A percentile compares a stretch with the other conserved stretches of the same genome.
These are phyloP conservation scores for Hemitrygon akajei DNA, from an alignment of 2,797 vertebrate species.

Conservation along the genomic window DNA sequence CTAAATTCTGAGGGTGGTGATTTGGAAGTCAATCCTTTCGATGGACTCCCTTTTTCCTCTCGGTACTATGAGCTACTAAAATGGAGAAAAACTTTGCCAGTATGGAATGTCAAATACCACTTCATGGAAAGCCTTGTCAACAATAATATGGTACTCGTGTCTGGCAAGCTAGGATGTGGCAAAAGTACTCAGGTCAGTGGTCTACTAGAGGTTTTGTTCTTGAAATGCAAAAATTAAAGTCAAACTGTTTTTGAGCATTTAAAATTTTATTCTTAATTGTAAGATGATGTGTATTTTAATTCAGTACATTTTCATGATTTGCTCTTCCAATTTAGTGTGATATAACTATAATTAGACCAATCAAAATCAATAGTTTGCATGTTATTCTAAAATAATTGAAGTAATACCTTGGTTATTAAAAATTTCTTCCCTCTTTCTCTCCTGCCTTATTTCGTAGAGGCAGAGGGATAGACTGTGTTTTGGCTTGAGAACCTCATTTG, in stretches of 20 bases:
- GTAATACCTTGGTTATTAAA: neutral
- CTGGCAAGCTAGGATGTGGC: conserved; percentile 68
- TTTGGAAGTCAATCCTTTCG: conserved; percentile 87
- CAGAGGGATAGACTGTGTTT: too few relatives aligned
- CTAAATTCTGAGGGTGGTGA: conserved; percentile 55
- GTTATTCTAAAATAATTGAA: too few relatives aligned
- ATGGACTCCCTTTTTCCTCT: conserved; percentile 85
- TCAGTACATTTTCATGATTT: neutral
- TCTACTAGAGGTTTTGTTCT: neutral
- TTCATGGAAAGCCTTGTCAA: conserved; percentile 78
- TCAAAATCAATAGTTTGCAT: neutral
- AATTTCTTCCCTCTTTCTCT: neutral
- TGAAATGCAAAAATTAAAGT: neutral
- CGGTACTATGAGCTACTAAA: conserved; percentile 79
- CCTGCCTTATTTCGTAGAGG: neutral
- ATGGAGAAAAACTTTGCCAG: conserved; percentile 63
- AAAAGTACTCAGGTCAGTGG: conserved; percentile 81
- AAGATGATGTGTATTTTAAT: neutral
- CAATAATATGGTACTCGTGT: conserved; percentile 72
- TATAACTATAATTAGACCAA: neutral
- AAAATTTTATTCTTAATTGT: neutral
- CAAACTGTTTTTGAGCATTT: neutral
- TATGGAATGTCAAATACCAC: conserved; percentile 69
- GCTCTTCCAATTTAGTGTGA: neutral
- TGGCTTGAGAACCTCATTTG: too few relatives aligned